These are phyloP conservation scores for Andinoacara biseriatus DNA, from an alignment of 2,113 vertebrate species.

Conservation along the genomic window DNA sequence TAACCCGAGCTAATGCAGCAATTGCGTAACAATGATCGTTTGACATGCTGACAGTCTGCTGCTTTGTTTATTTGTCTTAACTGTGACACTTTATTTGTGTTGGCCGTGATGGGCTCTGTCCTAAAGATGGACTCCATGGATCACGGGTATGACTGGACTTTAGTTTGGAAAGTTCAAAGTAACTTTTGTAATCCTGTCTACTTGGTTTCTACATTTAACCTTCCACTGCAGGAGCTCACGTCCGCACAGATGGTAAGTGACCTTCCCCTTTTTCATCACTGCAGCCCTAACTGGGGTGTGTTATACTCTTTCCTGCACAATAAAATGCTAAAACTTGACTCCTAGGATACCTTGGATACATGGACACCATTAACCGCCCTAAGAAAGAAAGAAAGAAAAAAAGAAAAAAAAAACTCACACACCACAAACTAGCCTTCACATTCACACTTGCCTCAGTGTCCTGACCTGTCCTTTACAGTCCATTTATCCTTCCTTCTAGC, in stretches of 20 bases:
- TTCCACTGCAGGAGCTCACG: not conserved
- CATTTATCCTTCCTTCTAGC: slow-evolving; percentile 20
- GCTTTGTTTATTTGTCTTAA: not conserved
- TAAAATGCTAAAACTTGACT: slow-evolving; percentile 18
- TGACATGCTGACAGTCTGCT: no score
- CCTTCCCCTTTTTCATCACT: not conserved
- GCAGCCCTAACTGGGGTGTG: not conserved
- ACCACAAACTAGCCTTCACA: slow-evolving; percentile 8
- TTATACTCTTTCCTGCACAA: not conserved
- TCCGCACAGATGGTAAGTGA: not conserved
- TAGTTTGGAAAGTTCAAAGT: not conserved
- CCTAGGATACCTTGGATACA: not conserved
- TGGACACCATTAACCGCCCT: not conserved
- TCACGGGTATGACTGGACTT: not conserved
- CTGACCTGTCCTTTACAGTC: slow-evolving; percentile 17
- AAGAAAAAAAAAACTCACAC: not conserved
- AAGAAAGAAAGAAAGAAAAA: no score
- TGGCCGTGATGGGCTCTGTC: not conserved
- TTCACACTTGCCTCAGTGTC: slow-evolving; percentile 7
- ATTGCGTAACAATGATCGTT: not conserved
- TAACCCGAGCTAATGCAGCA: not conserved
- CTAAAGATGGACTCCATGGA: not conserved
- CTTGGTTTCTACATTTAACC: not conserved
- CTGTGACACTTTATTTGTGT: not conserved
- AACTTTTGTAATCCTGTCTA: not conserved